These are phyloP conservation scores for Nyctibius bracteatus DNA, from an alignment of 2,113 vertebrate species.

Conservation along the genomic window DNA sequence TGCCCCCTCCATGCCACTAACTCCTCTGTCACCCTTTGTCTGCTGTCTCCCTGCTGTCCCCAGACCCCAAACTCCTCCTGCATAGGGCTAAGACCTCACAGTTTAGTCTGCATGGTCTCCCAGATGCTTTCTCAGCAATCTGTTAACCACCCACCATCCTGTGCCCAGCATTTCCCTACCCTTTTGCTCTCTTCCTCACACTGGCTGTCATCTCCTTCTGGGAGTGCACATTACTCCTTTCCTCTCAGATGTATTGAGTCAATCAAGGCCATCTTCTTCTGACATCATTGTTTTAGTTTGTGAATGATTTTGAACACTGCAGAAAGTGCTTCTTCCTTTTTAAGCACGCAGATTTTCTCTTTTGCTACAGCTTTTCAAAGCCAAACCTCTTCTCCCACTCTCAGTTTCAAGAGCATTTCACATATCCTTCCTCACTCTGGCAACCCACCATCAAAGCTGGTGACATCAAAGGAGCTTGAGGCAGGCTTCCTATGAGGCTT, in stretches of 20 bases:
- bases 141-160: not conserved
- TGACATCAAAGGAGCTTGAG: not conserved
- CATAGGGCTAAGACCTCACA: not conserved
- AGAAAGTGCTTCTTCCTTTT: not conserved
- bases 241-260: not conserved
- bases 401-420: not conserved
- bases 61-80: not conserved
- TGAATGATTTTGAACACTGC: not conserved
- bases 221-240: rapidly evolving
- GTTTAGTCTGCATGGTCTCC: not conserved
- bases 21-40: no score
- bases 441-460: not conserved
- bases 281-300: not conserved
- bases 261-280: not conserved
- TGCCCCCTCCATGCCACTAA: not conserved
- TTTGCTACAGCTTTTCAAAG: not conserved
- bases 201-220: not conserved
- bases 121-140: not conserved
- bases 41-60: not conserved
- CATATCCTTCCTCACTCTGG: not conserved
- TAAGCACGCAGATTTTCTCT: not conserved
- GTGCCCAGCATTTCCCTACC: not conserved
- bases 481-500: not conserved
- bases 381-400: not conserved
- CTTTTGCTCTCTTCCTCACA: not conserved